Evolutionary conservation across 2,113 vertebrate genomes (phyloP), one percentile per base, ranked within the genome.

Genomic region (Sciurus niger): DNA sequence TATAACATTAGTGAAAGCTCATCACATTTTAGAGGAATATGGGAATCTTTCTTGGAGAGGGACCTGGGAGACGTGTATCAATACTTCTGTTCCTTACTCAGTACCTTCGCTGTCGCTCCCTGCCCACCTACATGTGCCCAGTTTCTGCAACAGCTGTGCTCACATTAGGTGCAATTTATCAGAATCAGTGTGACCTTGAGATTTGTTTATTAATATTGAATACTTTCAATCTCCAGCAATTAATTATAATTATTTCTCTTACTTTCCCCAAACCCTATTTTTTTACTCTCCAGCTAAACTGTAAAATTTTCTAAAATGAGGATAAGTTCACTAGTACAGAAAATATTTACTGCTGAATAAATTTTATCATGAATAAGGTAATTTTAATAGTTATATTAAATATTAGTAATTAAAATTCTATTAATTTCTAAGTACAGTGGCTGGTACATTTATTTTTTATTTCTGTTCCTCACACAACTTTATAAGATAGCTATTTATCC

Each of bases 51-150:
- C 18, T 83, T 88, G 51, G 68, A 28, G 34, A 37, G 32, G 11
- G 13, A 40, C 14, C 51, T 46, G 6, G 28, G 0, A 51, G 7
- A 53, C 5, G 4, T 74, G 28, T 18, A 63, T 25, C 18, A 80
- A 48, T 34, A 43, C 4, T 16, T 17, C n/a, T 65, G 65, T 73
- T 20, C 4, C 13, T 37, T 55, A 74, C 30, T 11, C 16, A n/a
- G 0, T 20, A 25, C 5, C 37, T 14, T 4, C 12, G 53, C 34
- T 4, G 0, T 22, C 2, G 13, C 1, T 14, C 37, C 8, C 32
- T 6, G 0, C 4, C 18, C 24, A 58, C 7, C 34, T 5, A 53
- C 43, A 34, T n/a, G 28, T 4, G n/a, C 0, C 14, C 43, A 55
- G 63, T 1, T 25, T 78, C 7, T 24, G 2, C 53, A 46, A 72